Evolutionary conservation across 2,113 vertebrate genomes (phyloP).

Genomic region (Ammodytes dubius): DNA sequence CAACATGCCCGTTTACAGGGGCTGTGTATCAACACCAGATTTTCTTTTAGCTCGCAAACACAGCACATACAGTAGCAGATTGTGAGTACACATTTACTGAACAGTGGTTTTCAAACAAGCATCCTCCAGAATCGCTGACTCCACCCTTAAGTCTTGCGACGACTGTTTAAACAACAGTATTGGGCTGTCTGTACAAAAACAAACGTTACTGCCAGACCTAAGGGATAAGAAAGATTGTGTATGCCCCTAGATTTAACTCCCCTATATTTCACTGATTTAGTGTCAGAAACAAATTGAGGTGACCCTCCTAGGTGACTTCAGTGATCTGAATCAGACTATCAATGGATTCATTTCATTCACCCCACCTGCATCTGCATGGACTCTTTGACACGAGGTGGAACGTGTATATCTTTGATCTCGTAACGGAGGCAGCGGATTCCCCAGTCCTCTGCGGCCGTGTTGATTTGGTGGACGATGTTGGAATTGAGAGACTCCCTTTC

Average conservation of each 20-base stretch:
- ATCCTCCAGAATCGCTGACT: too few relatives aligned
- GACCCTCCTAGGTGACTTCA: background rate
- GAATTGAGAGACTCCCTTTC: constrained; percentile 94
- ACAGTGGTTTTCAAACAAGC: too few relatives aligned
- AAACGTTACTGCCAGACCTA: background rate
- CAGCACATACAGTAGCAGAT: too few relatives aligned
- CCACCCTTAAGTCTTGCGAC: background rate
- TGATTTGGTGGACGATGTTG: constrained; percentile 95
- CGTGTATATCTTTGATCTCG: constrained; percentile 97
- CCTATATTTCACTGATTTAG: background rate
- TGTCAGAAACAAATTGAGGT: background rate
- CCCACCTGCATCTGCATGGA: constrained; percentile 99
- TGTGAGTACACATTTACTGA: too few relatives aligned
- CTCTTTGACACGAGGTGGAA: constrained; percentile 95
- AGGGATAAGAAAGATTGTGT: background rate
- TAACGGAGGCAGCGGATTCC: constrained; percentile 96
- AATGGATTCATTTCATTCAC: background rate
- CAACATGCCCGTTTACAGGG: too few relatives aligned
- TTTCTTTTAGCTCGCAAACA: too few relatives aligned
- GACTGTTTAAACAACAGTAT: background rate
- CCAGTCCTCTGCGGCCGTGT: constrained; percentile 96
- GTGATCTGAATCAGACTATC: background rate
- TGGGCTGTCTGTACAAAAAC: background rate
- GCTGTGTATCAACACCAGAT: too few relatives aligned
- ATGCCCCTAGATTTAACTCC: background rate